A percentile compares a stretch with the other conserved stretches of the same genome.
These are phyloP conservation scores for Australoheros facetus DNA, from an alignment of 2,797 vertebrate species.

Conservation along the genomic window DNA sequence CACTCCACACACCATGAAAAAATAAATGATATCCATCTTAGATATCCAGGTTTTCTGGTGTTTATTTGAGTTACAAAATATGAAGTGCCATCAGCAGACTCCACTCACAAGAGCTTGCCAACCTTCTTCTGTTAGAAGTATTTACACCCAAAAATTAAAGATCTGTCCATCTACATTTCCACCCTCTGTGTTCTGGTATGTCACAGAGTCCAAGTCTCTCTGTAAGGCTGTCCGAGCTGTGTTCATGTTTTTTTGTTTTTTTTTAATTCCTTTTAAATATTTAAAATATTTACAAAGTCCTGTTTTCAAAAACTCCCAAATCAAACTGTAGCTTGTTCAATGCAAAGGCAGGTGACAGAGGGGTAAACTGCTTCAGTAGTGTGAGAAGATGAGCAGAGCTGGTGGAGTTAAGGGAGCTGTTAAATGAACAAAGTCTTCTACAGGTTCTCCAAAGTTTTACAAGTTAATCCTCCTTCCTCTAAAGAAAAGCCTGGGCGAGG, in stretches of 20 bases:
- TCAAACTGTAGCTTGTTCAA: slow-evolving; percentile 68
- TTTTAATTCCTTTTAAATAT: slow-evolving; percentile 84
- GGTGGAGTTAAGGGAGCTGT: slow-evolving; percentile 73
- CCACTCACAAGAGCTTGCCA: slow-evolving; percentile 61
- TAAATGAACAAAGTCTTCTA: slow-evolving; percentile 71
- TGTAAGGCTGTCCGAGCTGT: slow-evolving; percentile 67
- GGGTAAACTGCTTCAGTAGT: slow-evolving; percentile 73
- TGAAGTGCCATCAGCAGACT: slow-evolving; percentile 85
- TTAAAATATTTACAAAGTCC: slow-evolving; percentile 96
- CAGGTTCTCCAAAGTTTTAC: slow-evolving; percentile 60
- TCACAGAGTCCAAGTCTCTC: slow-evolving; percentile 72
- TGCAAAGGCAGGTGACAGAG: slow-evolving; percentile 64
- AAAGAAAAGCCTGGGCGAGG: slow-evolving; percentile 58
- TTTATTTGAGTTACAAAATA: slow-evolving; percentile 88
- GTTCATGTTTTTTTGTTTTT: slow-evolving; percentile 44
- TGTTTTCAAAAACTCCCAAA: slow-evolving; percentile 87
- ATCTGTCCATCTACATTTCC: slow-evolving; percentile 63
- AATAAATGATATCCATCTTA: slow-evolving; percentile 57
- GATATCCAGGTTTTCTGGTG: slow-evolving; percentile 76
- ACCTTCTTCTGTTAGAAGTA: slow-evolving; percentile 79
- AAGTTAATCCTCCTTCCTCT: slow-evolving; percentile 56
- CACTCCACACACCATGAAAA: background rate
- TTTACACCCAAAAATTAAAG: slow-evolving; percentile 75
- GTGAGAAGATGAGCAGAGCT: slow-evolving; percentile 76
- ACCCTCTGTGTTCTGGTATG: slow-evolving; percentile 54